Conservation (phyloP, 2,113 vertebrate genomes). For the Corythoichthys intestinalis region DNA sequence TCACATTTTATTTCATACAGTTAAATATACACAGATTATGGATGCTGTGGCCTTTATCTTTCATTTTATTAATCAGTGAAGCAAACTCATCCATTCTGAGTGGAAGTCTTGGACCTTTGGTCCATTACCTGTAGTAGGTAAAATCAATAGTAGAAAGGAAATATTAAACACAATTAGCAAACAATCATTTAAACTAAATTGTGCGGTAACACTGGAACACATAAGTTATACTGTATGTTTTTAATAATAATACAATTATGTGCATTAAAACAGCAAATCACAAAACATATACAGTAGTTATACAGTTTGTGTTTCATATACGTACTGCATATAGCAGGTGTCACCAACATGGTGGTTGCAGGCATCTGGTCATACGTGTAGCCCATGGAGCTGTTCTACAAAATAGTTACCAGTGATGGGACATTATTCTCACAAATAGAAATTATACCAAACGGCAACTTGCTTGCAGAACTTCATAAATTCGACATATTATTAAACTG, state of each 20-base stretch:
- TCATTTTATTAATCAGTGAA: neutral
- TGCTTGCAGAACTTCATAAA: no score
- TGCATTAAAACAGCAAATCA: neutral
- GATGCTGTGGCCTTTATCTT: neutral
- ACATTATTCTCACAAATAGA: neutral
- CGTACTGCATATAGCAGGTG: neutral
- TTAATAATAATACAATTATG: neutral
- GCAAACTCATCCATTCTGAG: slow-evolving; percentile 4
- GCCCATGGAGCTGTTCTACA: neutral
- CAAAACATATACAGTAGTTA: neutral
- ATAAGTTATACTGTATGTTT: neutral
- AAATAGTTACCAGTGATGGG: neutral
- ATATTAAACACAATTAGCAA: neutral
- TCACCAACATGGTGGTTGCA: neutral
- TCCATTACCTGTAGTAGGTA: neutral
- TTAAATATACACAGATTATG: slow-evolving; percentile 12
- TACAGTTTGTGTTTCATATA: neutral
- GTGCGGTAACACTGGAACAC: neutral
- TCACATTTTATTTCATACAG: slow-evolving; percentile 50
- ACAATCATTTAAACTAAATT: neutral
- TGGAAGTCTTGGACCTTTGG: neutral
- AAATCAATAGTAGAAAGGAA: neutral
- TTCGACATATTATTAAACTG: no score
- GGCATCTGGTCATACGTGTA: neutral
- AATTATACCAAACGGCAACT: neutral